Evolutionary conservation across 1,140 invertebrate genomes (phyloP), one percentile per base, ranked within the genome.

Genomic region (Hirudo medicinalis): DNA sequence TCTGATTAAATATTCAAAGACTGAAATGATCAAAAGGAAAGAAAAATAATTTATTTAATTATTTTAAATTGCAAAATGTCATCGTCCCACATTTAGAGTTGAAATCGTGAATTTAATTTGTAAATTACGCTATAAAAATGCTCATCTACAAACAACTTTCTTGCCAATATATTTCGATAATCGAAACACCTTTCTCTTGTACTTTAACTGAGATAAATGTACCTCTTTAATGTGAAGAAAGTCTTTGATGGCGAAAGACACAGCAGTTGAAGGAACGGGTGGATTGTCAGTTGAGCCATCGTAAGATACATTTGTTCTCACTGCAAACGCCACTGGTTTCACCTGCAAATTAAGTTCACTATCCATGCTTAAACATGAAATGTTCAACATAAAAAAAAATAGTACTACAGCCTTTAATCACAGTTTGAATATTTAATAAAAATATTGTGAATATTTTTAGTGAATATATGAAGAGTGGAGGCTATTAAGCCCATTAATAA

Each of bases 301-400:
- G 84, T 97, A 99, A 75, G 92, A 89, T 76, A 99, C 94, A 85
- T 99, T 99, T 74, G 97, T 99, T 78, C 94, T 88, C 75, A 99
- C 95, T 73, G 96, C 94, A 86, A 99, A 99, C 79, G 96, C 94
- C 80, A 99, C 97, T 78, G 93, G 91, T 85, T 98, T 99, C 25
- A 74, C 75, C 80, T 81, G 77, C 66, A 77, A 77, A 36, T 69
- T 63, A 19, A n/a, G 19, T 63, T n/a, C 29, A 32, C 2, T 63
- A 32, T 63, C 29, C n/a, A 60, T 15, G 4, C 8, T 22, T 27
- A 15, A 60, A 60, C 55, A 22, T 63, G 2, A 63, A 32, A 22
- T 49, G 11, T 49, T 49, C 9, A 49, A 49, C 15, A 63, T 2
- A 15, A 63, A 8, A 25, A 63, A 1, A 63, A 63, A n/a, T 63